phyloP scores from a whole-genome alignment of 2,888 invertebrate species.

The Geophilus truncorum region DNA sequence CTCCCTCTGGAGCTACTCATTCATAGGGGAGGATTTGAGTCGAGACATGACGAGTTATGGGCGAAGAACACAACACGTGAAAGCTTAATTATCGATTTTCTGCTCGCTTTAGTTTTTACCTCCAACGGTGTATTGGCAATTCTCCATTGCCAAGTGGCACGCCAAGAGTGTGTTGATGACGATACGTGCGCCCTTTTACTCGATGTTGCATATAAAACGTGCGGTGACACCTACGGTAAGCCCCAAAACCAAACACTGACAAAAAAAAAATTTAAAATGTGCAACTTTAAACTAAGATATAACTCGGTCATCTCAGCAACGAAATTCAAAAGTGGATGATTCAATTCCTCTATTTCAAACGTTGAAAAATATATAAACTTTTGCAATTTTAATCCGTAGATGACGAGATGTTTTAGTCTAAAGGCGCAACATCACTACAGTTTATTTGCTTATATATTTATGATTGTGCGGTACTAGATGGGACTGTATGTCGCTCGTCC shows the following conservation, averaged over 20 bases:
- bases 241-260: no score
- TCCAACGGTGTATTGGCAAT: constrained; percentile 5
- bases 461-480: not conserved
- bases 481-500: constrained; percentile 25
- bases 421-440: no score
- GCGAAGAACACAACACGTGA: not conserved
- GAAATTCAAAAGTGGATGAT: no score
- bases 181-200: constrained; percentile 82
- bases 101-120: not conserved
- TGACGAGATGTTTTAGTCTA: no score
- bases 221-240: constrained; percentile 54
- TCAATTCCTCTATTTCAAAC: no score
- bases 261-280: no score
- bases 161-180: constrained; percentile 84
- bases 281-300: no score
- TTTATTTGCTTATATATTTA: not conserved
- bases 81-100: not conserved
- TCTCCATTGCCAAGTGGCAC: constrained; percentile 70
- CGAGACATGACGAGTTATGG: not conserved
- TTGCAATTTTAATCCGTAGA: no score
- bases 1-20: not conserved
- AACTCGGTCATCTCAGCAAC: no score
- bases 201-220: constrained; percentile 84
- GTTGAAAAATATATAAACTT: no score
- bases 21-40: not conserved